Base-by-base conservation (phyloP, 2,888 invertebrate species). In the Metallyticus violacea region DNA sequence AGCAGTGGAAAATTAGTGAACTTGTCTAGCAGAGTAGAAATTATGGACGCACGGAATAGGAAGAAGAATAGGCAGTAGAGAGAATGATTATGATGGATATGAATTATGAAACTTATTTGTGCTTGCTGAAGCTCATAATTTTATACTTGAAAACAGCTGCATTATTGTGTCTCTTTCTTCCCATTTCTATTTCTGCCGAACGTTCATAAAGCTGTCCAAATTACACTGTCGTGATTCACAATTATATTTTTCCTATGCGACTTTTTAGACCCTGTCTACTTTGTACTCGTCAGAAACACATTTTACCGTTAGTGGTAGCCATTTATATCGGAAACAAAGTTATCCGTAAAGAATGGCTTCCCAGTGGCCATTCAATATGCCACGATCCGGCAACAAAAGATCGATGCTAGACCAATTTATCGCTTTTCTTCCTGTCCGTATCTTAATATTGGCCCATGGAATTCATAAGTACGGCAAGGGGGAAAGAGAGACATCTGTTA, bases 211-310 rank as follows among this genome's bases (percentile, higher is more conserved):
- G 40, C 40, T 62, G 40, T 15, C 15, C 4, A 62, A 62, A 62
- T 62, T 62, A 62, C 3, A 9, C 9, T 62, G 0, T 15, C 40
- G 40, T 62, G 15, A 62, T 62, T 62, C 22, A 2, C 2, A 62
- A 62, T 62, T 15, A 62, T 62, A 62, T 62, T 62, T 62, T 62
- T 22, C 15, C 40, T 62, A 22, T 22, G 40, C 4, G 40, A 62
- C 40, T 62, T 62, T 40, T 62, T 62, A 62, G 40, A 62, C 15
- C 40, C 3, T 62, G 9, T 28, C 29, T 80, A 28, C 28, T 80
- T 80, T 80, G n/a, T 80, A 27, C 28, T 80, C 29, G 79, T 80
- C 79, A 80, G 9, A n/a, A 80, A 80, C 79, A 80, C 79, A 80
- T 80, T 80, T 80, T 28, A 80, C 79, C 79, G 28, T 80, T 28